phyloP scores from a whole-genome alignment of 2,797 vertebrate species.

The Austrolebias charrua region DNA sequence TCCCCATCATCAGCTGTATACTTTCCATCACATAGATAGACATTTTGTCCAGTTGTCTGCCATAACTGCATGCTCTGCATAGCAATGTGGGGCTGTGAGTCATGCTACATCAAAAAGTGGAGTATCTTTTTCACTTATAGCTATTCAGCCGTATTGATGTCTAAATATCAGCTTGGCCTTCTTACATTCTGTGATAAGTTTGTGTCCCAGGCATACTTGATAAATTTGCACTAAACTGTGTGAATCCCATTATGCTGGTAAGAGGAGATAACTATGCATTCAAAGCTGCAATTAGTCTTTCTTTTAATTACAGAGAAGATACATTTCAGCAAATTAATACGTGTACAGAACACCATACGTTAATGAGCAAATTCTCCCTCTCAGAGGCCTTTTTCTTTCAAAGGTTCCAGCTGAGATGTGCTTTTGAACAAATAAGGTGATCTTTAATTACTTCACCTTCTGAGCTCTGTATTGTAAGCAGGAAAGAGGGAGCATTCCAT shows the following conservation, averaged over 20 bases:
- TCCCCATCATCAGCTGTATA: slow-evolving; percentile 25
- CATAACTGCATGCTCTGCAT: slow-evolving; percentile 22
- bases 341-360: slow-evolving; percentile 5
- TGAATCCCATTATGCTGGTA: slow-evolving; percentile 8
- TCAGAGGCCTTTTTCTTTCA: neutral
- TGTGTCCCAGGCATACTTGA: slow-evolving; percentile 9
- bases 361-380: slow-evolving; percentile 26
- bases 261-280: slow-evolving; percentile 12
- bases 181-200: slow-evolving; percentile 14
- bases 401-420: neutral
- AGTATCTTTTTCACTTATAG: slow-evolving; percentile 1
- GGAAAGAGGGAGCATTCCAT: neutral
- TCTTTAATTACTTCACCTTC: slow-evolving; percentile 5
- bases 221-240: slow-evolving; percentile 17
- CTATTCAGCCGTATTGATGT: slow-evolving; percentile 10
- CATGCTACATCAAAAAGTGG: slow-evolving; percentile 15
- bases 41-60: slow-evolving; percentile 20
- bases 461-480: slow-evolving; percentile 2
- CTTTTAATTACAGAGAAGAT: slow-evolving; percentile 12
- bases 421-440: slow-evolving; percentile 5
- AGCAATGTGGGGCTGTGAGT: slow-evolving; percentile 30
- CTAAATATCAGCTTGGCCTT: neutral
- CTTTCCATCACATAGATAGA: slow-evolving; percentile 18
- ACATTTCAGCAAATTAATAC: slow-evolving; percentile 18
- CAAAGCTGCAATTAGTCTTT: slow-evolving; percentile 24